phyloP scores from a whole-genome alignment of 2,113 vertebrate species.

The Labeo catla region DNA sequence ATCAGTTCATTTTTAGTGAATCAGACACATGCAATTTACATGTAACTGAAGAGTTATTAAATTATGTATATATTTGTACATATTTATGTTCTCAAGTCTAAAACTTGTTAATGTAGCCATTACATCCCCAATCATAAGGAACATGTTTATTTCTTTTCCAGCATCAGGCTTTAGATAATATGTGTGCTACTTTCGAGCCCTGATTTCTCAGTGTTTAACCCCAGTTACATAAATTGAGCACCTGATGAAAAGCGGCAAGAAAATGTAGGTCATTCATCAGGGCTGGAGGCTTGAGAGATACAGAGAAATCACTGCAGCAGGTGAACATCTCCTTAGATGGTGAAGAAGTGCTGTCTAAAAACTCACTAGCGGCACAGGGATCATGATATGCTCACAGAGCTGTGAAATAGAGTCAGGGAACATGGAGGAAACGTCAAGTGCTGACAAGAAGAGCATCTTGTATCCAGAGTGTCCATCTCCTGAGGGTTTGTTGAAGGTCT shows the following conservation, averaged over 20 bases:
- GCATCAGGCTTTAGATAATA: not conserved
- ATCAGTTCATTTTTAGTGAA: not conserved
- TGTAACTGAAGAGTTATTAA: too few species aligned
- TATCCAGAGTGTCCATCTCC: not conserved
- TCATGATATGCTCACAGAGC: slow-evolving; percentile 4
- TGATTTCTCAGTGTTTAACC: slow-evolving; percentile 23
- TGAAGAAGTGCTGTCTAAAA: slow-evolving; percentile 4
- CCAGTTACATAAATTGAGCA: slow-evolving; percentile 16
- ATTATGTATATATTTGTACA: too few species aligned
- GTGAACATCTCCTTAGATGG: slow-evolving; percentile 16
- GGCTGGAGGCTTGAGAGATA: not conserved
- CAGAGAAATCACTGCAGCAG: slow-evolving; percentile 13
- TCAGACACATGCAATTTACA: not conserved
- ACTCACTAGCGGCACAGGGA: not conserved
- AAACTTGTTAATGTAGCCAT: not conserved
- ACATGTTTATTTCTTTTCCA: not conserved
- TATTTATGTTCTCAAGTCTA: not conserved
- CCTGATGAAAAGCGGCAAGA: not conserved
- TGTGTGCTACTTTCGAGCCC: not conserved
- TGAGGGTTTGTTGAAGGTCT: slow-evolving; percentile 14
- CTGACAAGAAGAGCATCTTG: not conserved
- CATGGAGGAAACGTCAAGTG: not conserved
- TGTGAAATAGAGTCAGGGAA: slow-evolving; percentile 16
- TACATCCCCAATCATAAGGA: not conserved
- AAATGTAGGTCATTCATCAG: slow-evolving; percentile 11